Conservation (phyloP, 1,140 invertebrate genomes). For the Cardiocondyla obscurior region DNA sequence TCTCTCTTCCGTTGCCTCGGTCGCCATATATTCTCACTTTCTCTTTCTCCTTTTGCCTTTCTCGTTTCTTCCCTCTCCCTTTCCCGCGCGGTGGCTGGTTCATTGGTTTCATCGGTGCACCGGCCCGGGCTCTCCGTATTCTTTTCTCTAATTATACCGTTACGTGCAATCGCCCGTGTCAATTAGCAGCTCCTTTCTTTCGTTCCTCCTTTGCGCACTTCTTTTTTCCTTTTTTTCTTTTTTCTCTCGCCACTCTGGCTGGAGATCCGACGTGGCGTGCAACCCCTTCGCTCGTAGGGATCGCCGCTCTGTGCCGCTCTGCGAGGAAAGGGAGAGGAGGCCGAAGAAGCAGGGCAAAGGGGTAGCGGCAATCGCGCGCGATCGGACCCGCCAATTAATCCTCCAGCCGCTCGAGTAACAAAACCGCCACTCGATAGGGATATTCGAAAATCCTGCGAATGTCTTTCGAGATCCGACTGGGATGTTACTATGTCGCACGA, state of each 20-base stretch:
- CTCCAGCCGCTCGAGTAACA: slow-evolving; percentile 25
- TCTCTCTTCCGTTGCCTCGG: slow-evolving; percentile 46
- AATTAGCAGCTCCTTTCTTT: slow-evolving; percentile 77
- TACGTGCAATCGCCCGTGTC: slow-evolving; percentile 78
- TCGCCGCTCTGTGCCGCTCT: too few relatives aligned
- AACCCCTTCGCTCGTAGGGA: slow-evolving; percentile 55
- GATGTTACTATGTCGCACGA: not conserved
- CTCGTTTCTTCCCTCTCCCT: slow-evolving; percentile 42
- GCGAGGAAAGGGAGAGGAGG: slow-evolving; percentile 9
- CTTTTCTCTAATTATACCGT: slow-evolving; percentile 78
- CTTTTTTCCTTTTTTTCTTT: slow-evolving; percentile 46
- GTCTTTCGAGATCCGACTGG: not conserved
- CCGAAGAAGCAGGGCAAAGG: slow-evolving; percentile 11
- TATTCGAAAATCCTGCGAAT: not conserved
- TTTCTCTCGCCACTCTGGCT: slow-evolving; percentile 2
- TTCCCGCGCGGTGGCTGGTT: slow-evolving; percentile 65
- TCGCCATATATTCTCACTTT: not conserved
- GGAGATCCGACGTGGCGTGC: slow-evolving; percentile 39
- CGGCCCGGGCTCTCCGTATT: slow-evolving; percentile 73
- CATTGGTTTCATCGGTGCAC: slow-evolving; percentile 77
- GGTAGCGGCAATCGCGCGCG: slow-evolving; percentile 21
- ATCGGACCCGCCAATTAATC: slow-evolving; percentile 57
- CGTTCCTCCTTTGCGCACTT: slow-evolving; percentile 59
- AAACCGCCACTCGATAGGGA: not conserved
- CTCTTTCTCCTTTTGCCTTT: not conserved